phyloP scores from a whole-genome alignment of 2,888 invertebrate genomes.

The Orthosia gothica region DNA sequence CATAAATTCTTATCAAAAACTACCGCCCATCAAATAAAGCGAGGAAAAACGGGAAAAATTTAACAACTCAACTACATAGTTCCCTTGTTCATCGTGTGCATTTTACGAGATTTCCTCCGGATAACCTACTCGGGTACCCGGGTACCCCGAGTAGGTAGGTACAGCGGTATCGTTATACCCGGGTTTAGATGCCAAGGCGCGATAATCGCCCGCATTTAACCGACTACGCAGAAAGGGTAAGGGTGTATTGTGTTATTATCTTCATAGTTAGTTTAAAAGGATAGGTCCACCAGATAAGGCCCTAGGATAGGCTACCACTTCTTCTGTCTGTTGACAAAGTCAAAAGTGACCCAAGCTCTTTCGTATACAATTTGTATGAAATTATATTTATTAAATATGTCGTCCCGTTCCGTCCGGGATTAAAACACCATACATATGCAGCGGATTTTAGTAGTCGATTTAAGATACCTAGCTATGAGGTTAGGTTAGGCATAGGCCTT shows the following conservation, averaged over 20 bases:
- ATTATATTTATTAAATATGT: too few relatives aligned
- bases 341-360: too few relatives aligned
- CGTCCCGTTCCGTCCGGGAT: too few relatives aligned
- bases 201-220: slow-evolving; percentile 65
- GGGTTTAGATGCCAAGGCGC: slow-evolving; percentile 57
- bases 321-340: background rate
- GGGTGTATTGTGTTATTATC: slow-evolving; percentile 54
- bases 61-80: slow-evolving; percentile 57
- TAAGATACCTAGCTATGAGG: too few relatives aligned
- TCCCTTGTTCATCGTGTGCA: slow-evolving; percentile 63
- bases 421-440: too few relatives aligned
- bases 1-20: slow-evolving; percentile 63
- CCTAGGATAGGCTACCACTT: background rate
- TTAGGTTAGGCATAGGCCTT: background rate
- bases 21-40: slow-evolving; percentile 45
- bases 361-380: too few relatives aligned
- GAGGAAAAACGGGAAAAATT: slow-evolving; percentile 38
- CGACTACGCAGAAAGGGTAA: slow-evolving; percentile 35
- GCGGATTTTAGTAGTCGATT: too few relatives aligned
- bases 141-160: slow-evolving; percentile 35
- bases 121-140: slow-evolving; percentile 55
- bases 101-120: slow-evolving; percentile 58
- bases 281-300: background rate
- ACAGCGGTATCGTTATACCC: slow-evolving; percentile 57
- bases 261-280: slow-evolving; percentile 15